These are phyloP conservation scores for Chloroclystis v-ata DNA, from an alignment of 2,888 invertebrate species.

Conservation along the genomic window DNA sequence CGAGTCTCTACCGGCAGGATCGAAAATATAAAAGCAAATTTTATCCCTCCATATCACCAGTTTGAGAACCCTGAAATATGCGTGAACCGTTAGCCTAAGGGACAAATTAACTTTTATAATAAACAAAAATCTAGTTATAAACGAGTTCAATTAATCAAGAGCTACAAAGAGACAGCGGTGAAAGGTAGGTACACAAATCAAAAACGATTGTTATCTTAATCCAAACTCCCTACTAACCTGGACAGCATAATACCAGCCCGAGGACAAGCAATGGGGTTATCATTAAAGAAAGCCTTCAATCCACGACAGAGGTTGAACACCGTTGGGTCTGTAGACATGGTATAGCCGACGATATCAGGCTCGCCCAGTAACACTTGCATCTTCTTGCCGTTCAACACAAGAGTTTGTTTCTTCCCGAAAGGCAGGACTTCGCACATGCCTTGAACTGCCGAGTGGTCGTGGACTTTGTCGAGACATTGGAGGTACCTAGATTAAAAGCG, in stretches of 20 bases:
- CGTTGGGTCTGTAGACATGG: constrained; percentile 66
- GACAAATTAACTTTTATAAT: too few relatives aligned
- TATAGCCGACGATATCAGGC: constrained; percentile 69
- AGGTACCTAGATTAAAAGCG: constrained; percentile 47
- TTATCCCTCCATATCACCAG: constrained; percentile 79
- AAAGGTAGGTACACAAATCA: too few relatives aligned
- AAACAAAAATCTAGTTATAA: too few relatives aligned
- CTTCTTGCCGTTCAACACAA: constrained; percentile 57
- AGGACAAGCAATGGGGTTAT: constrained; percentile 37
- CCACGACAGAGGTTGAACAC: constrained; percentile 75
- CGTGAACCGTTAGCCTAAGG: not conserved
- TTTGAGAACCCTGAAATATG: constrained; percentile 55
- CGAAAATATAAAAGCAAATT: constrained; percentile 80
- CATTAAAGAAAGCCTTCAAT: constrained; percentile 74
- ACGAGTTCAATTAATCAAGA: too few relatives aligned
- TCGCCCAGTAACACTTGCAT: constrained; percentile 67
- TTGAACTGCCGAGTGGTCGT: constrained; percentile 68
- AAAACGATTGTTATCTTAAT: too few relatives aligned
- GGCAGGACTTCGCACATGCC: constrained; percentile 70
- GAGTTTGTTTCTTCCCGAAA: constrained; percentile 63
- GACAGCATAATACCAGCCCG: constrained; percentile 71
- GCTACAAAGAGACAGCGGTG: too few relatives aligned
- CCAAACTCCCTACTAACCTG: constrained; percentile 50
- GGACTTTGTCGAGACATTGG: constrained; percentile 64
- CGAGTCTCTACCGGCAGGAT: constrained; percentile 77